Conservation (phyloP, 2,888 invertebrate species). For the Phlogophora meticulosa region DNA sequence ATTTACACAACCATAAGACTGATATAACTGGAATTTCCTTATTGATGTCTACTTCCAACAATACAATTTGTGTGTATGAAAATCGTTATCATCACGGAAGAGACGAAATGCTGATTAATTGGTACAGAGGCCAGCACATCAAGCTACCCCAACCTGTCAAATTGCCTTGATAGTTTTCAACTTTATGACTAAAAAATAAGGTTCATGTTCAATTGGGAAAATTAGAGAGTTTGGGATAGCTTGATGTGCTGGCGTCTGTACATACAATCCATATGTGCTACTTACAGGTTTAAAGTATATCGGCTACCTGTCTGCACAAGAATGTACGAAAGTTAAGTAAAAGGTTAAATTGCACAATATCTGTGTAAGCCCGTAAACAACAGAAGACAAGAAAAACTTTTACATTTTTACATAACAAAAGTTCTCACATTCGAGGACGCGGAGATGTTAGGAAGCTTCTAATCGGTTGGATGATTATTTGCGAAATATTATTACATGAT, state of each 20-base stretch:
- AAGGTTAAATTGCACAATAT: constrained; percentile 52
- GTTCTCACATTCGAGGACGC: background rate
- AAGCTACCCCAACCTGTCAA: too few species aligned
- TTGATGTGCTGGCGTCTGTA: too few species aligned
- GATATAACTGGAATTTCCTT: constrained; percentile 24
- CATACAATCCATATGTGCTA: constrained; percentile 1
- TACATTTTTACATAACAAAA: constrained; percentile 54
- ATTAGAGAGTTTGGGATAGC: too few species aligned
- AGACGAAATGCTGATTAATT: constrained; percentile 11
- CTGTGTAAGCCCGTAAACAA: constrained; percentile 47
- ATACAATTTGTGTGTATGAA: background rate
- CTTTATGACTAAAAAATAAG: too few species aligned
- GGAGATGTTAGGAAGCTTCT: constrained; percentile 3
- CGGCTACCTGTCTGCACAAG: constrained; percentile 9
- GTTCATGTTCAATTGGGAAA: too few species aligned
- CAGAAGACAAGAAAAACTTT: constrained; percentile 38
- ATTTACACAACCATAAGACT: constrained; percentile 13
- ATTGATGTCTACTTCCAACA: constrained; percentile 4
- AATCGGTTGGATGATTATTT: background rate
- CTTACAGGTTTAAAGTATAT: constrained; percentile 34
- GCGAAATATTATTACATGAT: background rate
- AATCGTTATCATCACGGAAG: background rate
- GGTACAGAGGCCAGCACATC: too few species aligned
- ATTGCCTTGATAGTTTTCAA: too few species aligned
- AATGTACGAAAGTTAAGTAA: constrained; percentile 33